phyloP scores from a whole-genome alignment of 2,888 invertebrate genomes.

The Ferdinandea cuprea region DNA sequence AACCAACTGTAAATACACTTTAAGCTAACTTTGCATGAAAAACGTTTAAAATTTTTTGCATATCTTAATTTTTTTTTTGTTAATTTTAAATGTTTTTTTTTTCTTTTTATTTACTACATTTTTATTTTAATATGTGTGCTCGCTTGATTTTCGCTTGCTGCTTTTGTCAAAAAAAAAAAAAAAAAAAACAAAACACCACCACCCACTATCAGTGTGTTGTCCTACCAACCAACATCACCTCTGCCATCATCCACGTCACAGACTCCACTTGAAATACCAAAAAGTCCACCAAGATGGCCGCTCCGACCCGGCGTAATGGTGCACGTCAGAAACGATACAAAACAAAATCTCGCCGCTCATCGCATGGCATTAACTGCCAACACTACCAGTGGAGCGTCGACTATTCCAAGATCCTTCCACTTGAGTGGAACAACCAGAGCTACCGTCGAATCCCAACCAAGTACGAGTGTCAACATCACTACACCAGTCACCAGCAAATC shows the following conservation, averaged over 20 bases:
- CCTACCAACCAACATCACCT: slow-evolving; percentile 79
- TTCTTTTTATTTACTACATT: slow-evolving; percentile 49
- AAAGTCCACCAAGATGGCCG: slow-evolving; percentile 88
- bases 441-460: slow-evolving; percentile 33
- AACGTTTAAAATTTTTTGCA: slow-evolving; percentile 36
- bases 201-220: slow-evolving; percentile 79
- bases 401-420: slow-evolving; percentile 71
- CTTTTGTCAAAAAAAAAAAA: slow-evolving; percentile 45
- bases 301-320: slow-evolving; percentile 94
- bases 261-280: slow-evolving; percentile 78
- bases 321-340: slow-evolving; percentile 90
- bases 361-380: slow-evolving; percentile 77
- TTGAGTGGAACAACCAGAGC: slow-evolving; percentile 53
- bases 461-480: slow-evolving; percentile 9
- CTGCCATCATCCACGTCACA: slow-evolving; percentile 75
- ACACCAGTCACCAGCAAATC: background rate
- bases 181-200: slow-evolving; percentile 45
- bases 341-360: slow-evolving; percentile 87
- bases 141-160: slow-evolving; percentile 59
- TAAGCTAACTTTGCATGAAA: slow-evolving; percentile 65
- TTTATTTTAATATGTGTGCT: slow-evolving; percentile 56
- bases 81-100: slow-evolving; percentile 44
- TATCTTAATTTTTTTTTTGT: slow-evolving; percentile 67
- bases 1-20: slow-evolving; percentile 14
- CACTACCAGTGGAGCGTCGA: slow-evolving; percentile 44